Evolutionary conservation across 2,113 vertebrate species (phyloP).

Genomic region (Lonchura striata): DNA sequence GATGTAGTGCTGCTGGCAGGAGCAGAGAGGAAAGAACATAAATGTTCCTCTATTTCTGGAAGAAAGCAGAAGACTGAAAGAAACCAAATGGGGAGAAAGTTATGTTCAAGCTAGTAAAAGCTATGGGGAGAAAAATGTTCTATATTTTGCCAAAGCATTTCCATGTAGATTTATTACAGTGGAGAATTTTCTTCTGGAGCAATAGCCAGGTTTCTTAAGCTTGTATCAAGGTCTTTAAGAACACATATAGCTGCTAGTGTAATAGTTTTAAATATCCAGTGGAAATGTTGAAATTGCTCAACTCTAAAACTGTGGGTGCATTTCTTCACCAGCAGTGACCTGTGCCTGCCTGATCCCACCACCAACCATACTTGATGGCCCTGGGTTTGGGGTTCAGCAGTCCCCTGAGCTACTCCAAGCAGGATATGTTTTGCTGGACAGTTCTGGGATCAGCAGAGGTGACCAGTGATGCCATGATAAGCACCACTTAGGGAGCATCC

Average conservation of each 20-base stretch:
- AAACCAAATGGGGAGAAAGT: background rate
- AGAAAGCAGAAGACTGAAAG: background rate
- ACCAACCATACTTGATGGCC: background rate
- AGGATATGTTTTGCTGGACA: background rate
- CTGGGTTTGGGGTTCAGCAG: background rate
- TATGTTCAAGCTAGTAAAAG: background rate
- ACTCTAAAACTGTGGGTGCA: background rate
- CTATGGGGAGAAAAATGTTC: fast-evolving
- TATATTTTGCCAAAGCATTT: background rate
- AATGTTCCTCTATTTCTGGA: background rate
- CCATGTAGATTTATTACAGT: background rate
- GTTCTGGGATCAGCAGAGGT: background rate
- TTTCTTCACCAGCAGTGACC: background rate
- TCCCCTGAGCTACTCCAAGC: background rate
- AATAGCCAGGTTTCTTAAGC: background rate
- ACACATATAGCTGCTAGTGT: background rate
- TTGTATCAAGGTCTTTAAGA: background rate
- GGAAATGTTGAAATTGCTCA: background rate
- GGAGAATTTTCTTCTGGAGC: background rate
- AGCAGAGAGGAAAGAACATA: background rate
- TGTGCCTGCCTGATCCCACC: background rate
- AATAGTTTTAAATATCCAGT: background rate
- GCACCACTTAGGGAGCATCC: background rate
- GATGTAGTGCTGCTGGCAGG: background rate
- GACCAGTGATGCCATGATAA: background rate